Base-by-base conservation (phyloP, 2,797 vertebrate species). In the Oryzias sinensis region DNA sequence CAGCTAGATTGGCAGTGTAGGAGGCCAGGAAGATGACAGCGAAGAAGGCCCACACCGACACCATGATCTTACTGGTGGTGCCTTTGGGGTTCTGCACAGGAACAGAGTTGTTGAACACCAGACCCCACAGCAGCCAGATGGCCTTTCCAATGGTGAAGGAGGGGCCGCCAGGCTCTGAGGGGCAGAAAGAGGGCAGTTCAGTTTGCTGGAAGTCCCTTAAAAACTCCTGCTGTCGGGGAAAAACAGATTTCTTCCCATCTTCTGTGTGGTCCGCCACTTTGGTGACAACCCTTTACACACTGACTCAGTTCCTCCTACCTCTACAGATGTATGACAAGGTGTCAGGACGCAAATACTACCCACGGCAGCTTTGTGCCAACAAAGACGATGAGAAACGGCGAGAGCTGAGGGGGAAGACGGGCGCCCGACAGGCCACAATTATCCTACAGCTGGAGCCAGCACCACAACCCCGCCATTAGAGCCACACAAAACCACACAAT, bases 31-130 rank as follows among this genome's bases (percentile, higher is more conserved):
- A 99, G 90, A 99, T 99, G 92, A 99, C 97, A 87, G 97, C 97
- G 42, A 98, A 99, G 90, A 99, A 98, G 92, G 97, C 97, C 97
- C 97, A 99, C 79, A 99, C 97, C 0, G 97, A 98, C 83, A 99
- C 97, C 97, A 99, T 99, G 89, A 99, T 99, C 92, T 99, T 99
- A 89, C 97, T 98, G 61, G 97, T 99, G 77, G 97, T 99, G 61
- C 97, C 97, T 87, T 98, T 98, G 70, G 97, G 97, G 89, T 99
- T 99, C 90, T 99, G 97, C 76, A 99, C 97, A 4, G 97, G 97
- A 49, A 99, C 97, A 48, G 97, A 99, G 94, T 99, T 99, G 93
- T 99, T 99, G 89, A 99, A 99, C 69, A 99, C 97, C 89, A 99
- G 94, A 83, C 97, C 97, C 97, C 97, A 99, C 56, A 99, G 95